Evolutionary conservation across 2,888 invertebrate species (phyloP), one percentile per base, ranked within the genome.

Genomic region (Orthosia gracilis): DNA sequence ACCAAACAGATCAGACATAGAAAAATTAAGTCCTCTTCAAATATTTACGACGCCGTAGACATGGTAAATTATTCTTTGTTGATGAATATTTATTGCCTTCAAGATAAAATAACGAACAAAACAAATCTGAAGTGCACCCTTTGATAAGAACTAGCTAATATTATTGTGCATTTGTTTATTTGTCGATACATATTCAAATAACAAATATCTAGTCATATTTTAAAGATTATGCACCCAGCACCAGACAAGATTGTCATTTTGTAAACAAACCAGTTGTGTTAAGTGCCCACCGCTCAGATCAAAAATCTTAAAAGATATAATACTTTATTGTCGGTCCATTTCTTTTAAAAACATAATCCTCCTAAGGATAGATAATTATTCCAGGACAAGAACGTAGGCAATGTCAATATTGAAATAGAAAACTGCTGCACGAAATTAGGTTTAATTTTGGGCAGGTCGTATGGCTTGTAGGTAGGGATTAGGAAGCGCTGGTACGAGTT

Each of bases 31-130:
- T 69, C 69, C 9, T 26, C 50, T 50, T 50, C 57, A 72, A 83
- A 78, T 80, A 69, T 80, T 83, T 77, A 67, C 40, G 55, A 64
- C n/a, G 62, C 52, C 5, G 55, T 57, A 52, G 18, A 70, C 17
- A 65, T 26, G 45, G 13, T 55, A 63, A 58, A 47, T 62, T 55
- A 54, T 69, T 78, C 50, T 72, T 83, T 83, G 62, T 66, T 62
- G 45, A 58, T 61, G 58, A 58, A 57, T 65, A 66, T 77, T 69
- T 69, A 78, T 52, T 65, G 52, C 15, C 50, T 61, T 50, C 23
- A 54, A 74, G 76, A 73, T 69, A 61, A 73, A 66, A 69, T 68
- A 70, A 31, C 15, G 54, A 83, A 66, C 65, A 62, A 71, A 82
- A 62, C 26, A 76, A 82, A 69, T 57, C 40, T 40, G 31, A 55